Evolutionary conservation across 1,140 invertebrate species (phyloP).

Genomic region (Scaptomyza graminum): DNA sequence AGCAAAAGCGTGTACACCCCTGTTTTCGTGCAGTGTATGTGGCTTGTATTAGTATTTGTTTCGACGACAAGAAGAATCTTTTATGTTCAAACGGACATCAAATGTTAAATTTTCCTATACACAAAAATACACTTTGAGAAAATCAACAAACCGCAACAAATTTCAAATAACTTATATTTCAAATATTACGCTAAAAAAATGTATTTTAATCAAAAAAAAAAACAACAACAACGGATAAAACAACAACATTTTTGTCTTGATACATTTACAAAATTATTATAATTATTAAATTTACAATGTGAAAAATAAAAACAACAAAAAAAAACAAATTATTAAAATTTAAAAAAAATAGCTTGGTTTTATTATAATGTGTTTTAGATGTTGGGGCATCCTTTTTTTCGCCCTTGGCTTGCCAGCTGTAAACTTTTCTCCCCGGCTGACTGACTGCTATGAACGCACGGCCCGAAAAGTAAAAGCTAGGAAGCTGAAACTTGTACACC

Average conservation of each 20-base stretch:
- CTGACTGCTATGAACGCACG: no score
- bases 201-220: constrained; percentile 83
- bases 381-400: no score
- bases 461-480: no score
- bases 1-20: constrained; percentile 20
- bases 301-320: constrained; percentile 59
- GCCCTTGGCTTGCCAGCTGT: no score
- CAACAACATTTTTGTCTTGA: constrained; percentile 77
- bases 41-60: constrained; percentile 66
- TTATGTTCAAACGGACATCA: constrained; percentile 65
- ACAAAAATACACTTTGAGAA: constrained; percentile 39
- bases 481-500: no score
- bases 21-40: constrained; percentile 26
- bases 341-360: neutral
- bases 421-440: no score
- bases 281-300: constrained; percentile 82
- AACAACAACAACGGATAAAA: constrained; percentile 63
- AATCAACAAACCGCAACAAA: constrained; percentile 43
- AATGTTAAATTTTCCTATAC: constrained; percentile 63
- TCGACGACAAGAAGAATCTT: constrained; percentile 41
- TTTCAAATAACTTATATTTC: constrained; percentile 77
- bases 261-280: constrained; percentile 83
- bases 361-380: neutral
- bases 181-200: constrained; percentile 82
- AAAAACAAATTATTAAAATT: constrained; percentile 76